These are phyloP conservation scores for Philopedon plagiatum DNA, from an alignment of 2,888 invertebrate genomes.

Conservation along the genomic window DNA sequence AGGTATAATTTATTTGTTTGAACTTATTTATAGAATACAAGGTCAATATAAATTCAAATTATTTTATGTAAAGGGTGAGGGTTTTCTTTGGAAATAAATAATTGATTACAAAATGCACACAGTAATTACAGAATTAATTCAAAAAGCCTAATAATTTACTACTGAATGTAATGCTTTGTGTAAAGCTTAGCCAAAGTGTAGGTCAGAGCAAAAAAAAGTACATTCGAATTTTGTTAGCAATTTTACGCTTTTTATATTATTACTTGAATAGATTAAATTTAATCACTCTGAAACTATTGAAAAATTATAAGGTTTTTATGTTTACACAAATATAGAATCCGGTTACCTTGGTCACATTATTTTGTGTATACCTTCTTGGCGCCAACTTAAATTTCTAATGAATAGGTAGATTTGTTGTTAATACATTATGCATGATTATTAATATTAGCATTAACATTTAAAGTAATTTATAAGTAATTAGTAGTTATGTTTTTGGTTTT, in stretches of 20 bases:
- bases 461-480: background rate
- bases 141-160: too few species aligned
- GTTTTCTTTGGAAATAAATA: too few species aligned
- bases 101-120: too few species aligned
- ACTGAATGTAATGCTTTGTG: too few species aligned
- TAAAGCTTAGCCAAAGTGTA: too few species aligned
- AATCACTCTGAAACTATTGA: background rate
- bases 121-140: too few species aligned
- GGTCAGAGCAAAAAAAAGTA: too few species aligned
- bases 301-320: background rate
- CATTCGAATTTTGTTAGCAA: background rate
- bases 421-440: background rate
- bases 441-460: background rate
- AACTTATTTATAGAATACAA: too few species aligned
- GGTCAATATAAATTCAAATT: too few species aligned
- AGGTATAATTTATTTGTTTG: too few species aligned
- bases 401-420: background rate
- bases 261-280: background rate
- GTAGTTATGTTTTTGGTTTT: too few species aligned
- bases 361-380: background rate
- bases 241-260: background rate
- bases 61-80: too few species aligned
- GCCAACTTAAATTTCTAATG: conserved; percentile 2
- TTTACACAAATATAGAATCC: background rate
- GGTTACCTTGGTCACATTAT: conserved; percentile 9